Base-by-base conservation (phyloP, 2,797 vertebrate genomes). In the Lutjanus campechanus region DNA sequence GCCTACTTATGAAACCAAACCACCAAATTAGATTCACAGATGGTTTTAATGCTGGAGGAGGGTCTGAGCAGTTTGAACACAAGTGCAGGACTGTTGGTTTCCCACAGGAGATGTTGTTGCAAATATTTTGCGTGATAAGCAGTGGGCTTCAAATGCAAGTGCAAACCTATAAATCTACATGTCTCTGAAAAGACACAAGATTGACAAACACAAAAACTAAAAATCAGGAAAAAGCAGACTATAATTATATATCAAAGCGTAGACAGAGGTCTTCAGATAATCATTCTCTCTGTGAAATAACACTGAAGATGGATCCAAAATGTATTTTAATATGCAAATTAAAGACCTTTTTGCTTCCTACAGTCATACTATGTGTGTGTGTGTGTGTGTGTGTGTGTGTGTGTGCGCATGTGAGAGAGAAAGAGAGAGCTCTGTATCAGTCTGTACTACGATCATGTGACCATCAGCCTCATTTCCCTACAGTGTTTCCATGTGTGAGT, bases 311-410 rank as follows among this genome's bases (percentile, higher is more conserved):
- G 1, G 50, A 72, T 44, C 46, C 44, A 47, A 71, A 44, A 53
- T 51, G 16, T 44, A 5, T 44, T 13, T 29, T 36, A 12, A 36
- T 8, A 20, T 19, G 1, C 10, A 58, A 44, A 6, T 65, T 25
- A 60, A 41, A 58, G 47, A 44, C 11, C 41, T 47, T 60, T 56
- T 85, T 73, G 43, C 65, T 65, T 65, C 46, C 41, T 36, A n/a
- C 49, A 61, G 40, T 47, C 66, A 12, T 17, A 16, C 19, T 29
- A 13, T 15, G 7, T 55, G 16, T n/a, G 10, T 50, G 25, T 51
- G 43, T 44, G n/a, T 47, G 66, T 46, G 17, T 19, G 25, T n/a
- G 25, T 15, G 22, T 46, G 13, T 11, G 50, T 50, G 22, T 36
- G 10, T 46, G 29, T 46, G 36, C 22, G 40, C n/a, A n/a, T 49